Evolutionary conservation across 2,113 vertebrate species (phyloP).

Genomic region (Neogale vison): DNA sequence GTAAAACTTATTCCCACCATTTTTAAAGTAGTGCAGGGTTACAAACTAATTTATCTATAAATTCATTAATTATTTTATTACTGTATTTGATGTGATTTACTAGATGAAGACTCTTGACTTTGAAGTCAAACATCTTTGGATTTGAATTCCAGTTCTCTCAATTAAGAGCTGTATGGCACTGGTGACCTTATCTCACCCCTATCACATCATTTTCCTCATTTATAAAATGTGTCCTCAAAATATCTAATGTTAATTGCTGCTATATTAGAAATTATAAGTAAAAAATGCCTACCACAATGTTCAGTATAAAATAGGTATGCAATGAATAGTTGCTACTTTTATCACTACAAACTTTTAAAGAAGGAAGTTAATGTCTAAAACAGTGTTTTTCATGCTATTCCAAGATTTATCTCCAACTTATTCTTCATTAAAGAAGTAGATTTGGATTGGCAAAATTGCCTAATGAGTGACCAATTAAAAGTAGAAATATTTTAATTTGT

Average conservation of each 20-base stretch:
- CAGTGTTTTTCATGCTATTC: not conserved
- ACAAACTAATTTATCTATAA: not conserved
- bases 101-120: not conserved
- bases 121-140: not conserved
- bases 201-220: not conserved
- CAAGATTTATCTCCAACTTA: not conserved
- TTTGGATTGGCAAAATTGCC: not conserved
- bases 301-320: not conserved
- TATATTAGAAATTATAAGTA: not conserved
- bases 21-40: not conserved
- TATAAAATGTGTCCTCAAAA: not conserved
- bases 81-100: not conserved
- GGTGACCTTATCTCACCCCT: not conserved
- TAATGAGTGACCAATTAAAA: not conserved
- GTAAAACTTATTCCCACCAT: not conserved
- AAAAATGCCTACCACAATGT: not conserved
- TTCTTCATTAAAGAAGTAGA: not conserved
- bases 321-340: not conserved
- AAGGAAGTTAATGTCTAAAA: not conserved
- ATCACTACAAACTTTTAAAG: not conserved
- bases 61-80: not conserved
- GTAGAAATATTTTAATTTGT: not conserved
- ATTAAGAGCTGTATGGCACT: not conserved
- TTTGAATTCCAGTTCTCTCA: not conserved
- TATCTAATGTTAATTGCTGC: not conserved